These are phyloP conservation scores for Lepidostoma basale DNA, from an alignment of 1,140 invertebrate genomes.

Conservation along the genomic window DNA sequence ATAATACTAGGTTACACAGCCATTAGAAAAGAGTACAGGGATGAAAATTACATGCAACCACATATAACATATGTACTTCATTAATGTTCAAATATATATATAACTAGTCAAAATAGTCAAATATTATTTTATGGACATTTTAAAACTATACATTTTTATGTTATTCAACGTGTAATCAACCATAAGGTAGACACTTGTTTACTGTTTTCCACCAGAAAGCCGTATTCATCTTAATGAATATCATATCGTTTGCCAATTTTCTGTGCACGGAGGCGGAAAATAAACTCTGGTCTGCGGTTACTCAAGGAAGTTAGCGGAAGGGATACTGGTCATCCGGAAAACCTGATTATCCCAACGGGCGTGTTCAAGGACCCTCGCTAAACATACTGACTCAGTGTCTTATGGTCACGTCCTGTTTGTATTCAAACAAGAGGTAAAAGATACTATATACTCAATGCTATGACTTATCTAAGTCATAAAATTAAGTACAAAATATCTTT, in stretches of 20 bases:
- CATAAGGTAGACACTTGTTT: not conserved
- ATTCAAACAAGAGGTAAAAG: not conserved
- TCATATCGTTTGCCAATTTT: constrained; percentile 36
- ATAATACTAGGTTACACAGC: too few relatives aligned
- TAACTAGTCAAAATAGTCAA: too few relatives aligned
- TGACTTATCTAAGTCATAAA: too few relatives aligned
- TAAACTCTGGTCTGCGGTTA: constrained; percentile 29
- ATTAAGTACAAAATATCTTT: too few relatives aligned
- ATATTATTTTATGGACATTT: too few relatives aligned
- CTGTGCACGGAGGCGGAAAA: constrained; percentile 33
- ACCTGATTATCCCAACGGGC: constrained; percentile 35
- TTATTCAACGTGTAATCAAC: too few relatives aligned
- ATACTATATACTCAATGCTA: too few relatives aligned
- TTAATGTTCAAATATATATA: too few relatives aligned
- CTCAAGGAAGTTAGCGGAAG: constrained; percentile 33
- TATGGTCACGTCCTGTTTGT: not conserved
- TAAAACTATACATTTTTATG: not conserved
- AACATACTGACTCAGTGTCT: not conserved
- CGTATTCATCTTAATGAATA: constrained; percentile 38
- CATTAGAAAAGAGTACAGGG: too few relatives aligned
- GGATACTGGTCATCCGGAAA: constrained; percentile 41
- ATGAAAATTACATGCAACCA: too few relatives aligned
- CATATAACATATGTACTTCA: too few relatives aligned
- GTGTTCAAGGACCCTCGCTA: not conserved
- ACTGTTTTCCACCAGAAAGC: not conserved